Conservation (phyloP, 2,888 invertebrate species). For the Drosophila diplacantha region DNA sequence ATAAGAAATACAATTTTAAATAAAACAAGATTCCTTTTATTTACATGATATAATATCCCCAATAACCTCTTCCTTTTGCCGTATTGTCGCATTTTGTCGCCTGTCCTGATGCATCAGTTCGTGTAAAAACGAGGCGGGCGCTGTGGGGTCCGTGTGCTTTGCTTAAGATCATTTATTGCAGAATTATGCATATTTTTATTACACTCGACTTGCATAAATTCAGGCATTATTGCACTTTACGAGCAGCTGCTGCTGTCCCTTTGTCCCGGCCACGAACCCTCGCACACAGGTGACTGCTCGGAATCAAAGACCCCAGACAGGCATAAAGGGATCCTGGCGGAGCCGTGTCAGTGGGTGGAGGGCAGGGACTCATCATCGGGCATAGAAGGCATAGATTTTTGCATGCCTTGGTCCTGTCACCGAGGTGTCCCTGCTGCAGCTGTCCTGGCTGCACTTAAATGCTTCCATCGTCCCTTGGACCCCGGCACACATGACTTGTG, state of each 20-base stretch:
- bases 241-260: conserved; percentile 68
- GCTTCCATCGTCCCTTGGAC: conserved; percentile 18
- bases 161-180: conserved; percentile 71
- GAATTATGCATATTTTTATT: conserved; percentile 72
- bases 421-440: conserved; percentile 32
- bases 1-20: background rate
- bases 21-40: too few relatives aligned
- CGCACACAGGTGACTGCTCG: conserved; percentile 56
- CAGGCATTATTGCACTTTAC: conserved; percentile 71
- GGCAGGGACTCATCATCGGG: conserved; percentile 46
- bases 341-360: background rate
- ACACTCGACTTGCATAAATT: conserved; percentile 71
- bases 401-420: conserved; percentile 53
- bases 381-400: conserved; percentile 64
- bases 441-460: conserved; percentile 41
- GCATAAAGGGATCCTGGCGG: conserved; percentile 5
- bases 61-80: background rate
- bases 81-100: conserved; percentile 50
- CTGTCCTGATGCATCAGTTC: conserved; percentile 48
- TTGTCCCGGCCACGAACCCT: conserved; percentile 13
- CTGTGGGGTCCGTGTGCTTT: conserved; percentile 46
- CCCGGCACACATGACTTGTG: conserved; percentile 63
- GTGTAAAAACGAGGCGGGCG: conserved; percentile 28
- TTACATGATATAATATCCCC: background rate
- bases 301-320: conserved; percentile 45